Conservation (phyloP, 2,888 invertebrate species). For the Chaetogeoica ovagalla region DNA sequence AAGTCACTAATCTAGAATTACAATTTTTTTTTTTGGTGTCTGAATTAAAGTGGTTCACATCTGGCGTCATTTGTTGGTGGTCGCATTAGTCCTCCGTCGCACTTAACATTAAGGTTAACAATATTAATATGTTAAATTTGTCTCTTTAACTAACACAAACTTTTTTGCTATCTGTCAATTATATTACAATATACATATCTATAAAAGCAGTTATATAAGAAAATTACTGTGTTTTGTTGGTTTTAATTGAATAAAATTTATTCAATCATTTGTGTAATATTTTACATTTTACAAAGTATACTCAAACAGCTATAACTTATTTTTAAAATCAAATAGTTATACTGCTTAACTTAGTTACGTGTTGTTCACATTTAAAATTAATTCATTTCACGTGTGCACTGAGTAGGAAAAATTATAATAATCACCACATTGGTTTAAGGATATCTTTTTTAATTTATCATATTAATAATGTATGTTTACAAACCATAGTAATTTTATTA, state of each 20-base stretch:
- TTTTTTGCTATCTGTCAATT: constrained; percentile 26
- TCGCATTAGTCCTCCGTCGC: constrained; percentile 44
- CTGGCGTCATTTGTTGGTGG: constrained; percentile 47
- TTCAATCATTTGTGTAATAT: no score
- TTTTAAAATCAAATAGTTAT: no score
- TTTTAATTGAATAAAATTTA: not conserved
- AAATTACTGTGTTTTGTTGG: not conserved
- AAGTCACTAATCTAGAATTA: constrained; percentile 28
- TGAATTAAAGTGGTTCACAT: constrained; percentile 44
- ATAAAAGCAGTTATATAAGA: not conserved
- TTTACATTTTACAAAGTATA: no score
- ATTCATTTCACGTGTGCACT: no score
- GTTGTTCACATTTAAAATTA: no score
- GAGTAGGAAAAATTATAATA: no score
- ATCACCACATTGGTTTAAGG: not conserved
- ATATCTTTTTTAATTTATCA: not conserved
- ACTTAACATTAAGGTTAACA: constrained; percentile 51
- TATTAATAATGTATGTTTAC: not conserved
- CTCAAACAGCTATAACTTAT: no score
- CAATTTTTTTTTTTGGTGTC: constrained; percentile 44
- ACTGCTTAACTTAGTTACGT: no score
- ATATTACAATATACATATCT: not conserved
- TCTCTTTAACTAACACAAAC: constrained; percentile 15
- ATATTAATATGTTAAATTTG: constrained; percentile 20
- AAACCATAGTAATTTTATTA: no score